Evolutionary conservation across 2,888 invertebrate genomes (phyloP).

Genomic region (Cryptops parisi): DNA sequence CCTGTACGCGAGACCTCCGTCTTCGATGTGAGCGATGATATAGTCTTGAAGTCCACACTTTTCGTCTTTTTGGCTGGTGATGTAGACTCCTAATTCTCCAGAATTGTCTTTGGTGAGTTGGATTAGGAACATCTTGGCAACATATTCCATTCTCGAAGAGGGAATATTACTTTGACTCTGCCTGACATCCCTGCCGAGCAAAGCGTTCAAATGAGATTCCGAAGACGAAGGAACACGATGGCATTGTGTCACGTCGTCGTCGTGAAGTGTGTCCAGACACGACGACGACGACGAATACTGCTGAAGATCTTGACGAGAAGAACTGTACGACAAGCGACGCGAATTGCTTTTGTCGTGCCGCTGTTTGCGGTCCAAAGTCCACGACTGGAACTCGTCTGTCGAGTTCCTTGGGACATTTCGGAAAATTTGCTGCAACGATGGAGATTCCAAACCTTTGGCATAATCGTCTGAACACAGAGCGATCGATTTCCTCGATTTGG

Average conservation of each 20-base stretch:
- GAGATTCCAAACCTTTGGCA: too few relatives aligned
- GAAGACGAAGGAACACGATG: neutral
- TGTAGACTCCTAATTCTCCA: constrained; percentile 49
- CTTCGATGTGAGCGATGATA: constrained; percentile 36
- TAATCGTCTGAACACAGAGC: neutral
- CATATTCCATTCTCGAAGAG: constrained; percentile 19
- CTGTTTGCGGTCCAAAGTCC: constrained; percentile 16
- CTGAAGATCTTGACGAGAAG: too few relatives aligned
- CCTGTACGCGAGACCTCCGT: constrained; percentile 47
- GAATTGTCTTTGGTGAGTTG: constrained; percentile 49
- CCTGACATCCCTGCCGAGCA: neutral
- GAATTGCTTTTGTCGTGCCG: constrained; percentile 9
- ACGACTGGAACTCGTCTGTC: constrained; percentile 6
- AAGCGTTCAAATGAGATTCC: neutral
- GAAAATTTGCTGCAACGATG: neutral
- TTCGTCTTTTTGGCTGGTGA: constrained; percentile 44
- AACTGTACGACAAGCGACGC: neutral
- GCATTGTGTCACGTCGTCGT: too few relatives aligned
- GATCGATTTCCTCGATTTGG: neutral
- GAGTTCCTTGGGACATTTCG: too few relatives aligned
- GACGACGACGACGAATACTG: neutral
- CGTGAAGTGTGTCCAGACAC: neutral
- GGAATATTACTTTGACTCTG: neutral
- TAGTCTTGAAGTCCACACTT: constrained; percentile 19
- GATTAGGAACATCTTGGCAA: constrained; percentile 29